A percentile compares a stretch with the other conserved stretches of the same genome.
These are phyloP conservation scores for Catocala sponsa DNA, from an alignment of 2,888 invertebrate species.

Conservation along the genomic window DNA sequence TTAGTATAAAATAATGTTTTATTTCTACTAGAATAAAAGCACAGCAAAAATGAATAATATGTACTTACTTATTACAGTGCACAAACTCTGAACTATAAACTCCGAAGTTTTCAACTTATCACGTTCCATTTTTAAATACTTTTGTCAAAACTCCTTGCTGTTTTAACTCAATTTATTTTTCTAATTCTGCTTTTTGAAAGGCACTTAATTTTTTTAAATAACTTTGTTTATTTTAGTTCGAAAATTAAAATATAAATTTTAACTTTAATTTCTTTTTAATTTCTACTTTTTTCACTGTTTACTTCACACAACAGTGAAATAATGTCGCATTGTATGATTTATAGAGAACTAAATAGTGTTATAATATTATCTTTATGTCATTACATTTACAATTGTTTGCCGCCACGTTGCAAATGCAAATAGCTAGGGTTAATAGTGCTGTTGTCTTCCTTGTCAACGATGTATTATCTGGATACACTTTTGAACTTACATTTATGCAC, in stretches of 20 bases:
- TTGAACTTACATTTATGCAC: neutral
- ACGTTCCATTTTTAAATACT: slow-evolving; percentile 49
- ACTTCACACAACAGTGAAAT: neutral
- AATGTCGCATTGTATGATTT: slow-evolving; percentile 26
- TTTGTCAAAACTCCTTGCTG: no score
- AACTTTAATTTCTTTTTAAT: no score
- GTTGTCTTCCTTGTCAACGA: slow-evolving; percentile 31
- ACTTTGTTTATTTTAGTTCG: neutral
- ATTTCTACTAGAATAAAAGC: no score
- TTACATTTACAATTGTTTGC: slow-evolving; percentile 36
- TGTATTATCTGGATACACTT: slow-evolving; percentile 7
- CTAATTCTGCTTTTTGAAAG: no score
- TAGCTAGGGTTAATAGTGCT: slow-evolving; percentile 28
- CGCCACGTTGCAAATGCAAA: slow-evolving; percentile 41
- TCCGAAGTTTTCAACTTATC: slow-evolving; percentile 61
- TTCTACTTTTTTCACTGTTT: neutral
- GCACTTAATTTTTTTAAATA: no score
- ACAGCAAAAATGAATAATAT: no score
- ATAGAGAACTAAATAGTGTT: slow-evolving; percentile 37
- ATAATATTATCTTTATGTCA: slow-evolving; percentile 20
- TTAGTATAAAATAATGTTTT: no score
- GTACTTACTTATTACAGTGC: slow-evolving; percentile 69
- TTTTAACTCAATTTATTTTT: neutral
- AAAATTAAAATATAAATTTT: no score
- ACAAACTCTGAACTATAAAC: slow-evolving; percentile 63